These are phyloP conservation scores for Steinernema carpocapsae DNA, from an alignment of 2,888 invertebrate species.

Conservation along the genomic window DNA sequence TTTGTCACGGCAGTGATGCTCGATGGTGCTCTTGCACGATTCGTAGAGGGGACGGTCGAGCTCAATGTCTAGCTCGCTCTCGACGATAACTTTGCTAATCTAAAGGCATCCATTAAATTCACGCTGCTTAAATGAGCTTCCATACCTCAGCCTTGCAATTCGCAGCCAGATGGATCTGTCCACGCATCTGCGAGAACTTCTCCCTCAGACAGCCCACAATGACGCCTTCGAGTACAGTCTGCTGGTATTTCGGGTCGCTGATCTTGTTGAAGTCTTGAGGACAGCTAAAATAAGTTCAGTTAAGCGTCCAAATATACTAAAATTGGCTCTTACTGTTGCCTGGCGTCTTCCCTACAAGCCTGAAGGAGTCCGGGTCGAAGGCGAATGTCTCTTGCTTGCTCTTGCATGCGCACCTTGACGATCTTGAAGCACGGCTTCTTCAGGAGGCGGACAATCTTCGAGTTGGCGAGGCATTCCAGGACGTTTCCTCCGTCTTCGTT, in stretches of 20 bases:
- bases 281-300: conserved; percentile 53
- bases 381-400: conserved; percentile 77
- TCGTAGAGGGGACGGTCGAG: conserved; percentile 83
- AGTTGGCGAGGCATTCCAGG: conserved; percentile 64
- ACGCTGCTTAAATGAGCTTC: background rate
- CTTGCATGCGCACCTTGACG: conserved; percentile 63
- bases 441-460: conserved; percentile 63
- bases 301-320: background rate
- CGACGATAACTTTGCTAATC: conserved; percentile 61
- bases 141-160: conserved; percentile 46
- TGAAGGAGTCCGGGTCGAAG: conserved; percentile 85
- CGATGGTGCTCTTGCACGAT: conserved; percentile 75
- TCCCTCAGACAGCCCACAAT: conserved; percentile 62
- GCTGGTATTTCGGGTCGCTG: conserved; percentile 56
- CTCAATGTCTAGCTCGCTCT: conserved; percentile 82
- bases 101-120: conserved; percentile 65
- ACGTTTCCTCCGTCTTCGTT: conserved; percentile 57
- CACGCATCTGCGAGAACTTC: conserved; percentile 56
- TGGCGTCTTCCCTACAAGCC: conserved; percentile 76
- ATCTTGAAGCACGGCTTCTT: conserved; percentile 59
- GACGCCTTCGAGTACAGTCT: conserved; percentile 57
- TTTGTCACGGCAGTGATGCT: conserved; percentile 52
- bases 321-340: conserved; percentile 68
- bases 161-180: conserved; percentile 45
- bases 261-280: conserved; percentile 61